These are phyloP conservation scores for Hypotaenidia okinawae DNA, from an alignment of 2,797 vertebrate species.

Conservation along the genomic window DNA sequence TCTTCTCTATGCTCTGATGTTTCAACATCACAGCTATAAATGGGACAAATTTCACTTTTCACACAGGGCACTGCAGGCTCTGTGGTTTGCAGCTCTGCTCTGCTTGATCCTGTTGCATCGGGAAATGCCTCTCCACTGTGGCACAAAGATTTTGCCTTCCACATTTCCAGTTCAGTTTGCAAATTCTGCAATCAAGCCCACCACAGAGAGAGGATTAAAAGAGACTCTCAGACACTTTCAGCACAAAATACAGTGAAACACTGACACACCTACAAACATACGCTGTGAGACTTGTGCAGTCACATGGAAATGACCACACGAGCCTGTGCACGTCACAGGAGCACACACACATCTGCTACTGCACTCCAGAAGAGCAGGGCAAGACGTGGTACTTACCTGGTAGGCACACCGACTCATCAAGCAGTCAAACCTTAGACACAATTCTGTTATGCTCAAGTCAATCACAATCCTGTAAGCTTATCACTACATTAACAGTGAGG, in stretches of 20 bases:
- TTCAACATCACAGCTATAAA: not conserved
- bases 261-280: not conserved
- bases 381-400: not conserved
- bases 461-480: not conserved
- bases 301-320: not conserved
- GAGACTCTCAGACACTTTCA: not conserved
- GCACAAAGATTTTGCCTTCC: slow-evolving; percentile 72
- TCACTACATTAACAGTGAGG: slow-evolving; percentile 12
- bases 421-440: slow-evolving; percentile 54
- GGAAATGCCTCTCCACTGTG: slow-evolving; percentile 28
- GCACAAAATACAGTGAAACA: not conserved
- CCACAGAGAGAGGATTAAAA: not conserved
- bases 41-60: not conserved
- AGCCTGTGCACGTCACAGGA: not conserved
- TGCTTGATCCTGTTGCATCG: not conserved
- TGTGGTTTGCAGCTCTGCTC: not conserved
- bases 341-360: fast-evolving
- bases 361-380: not conserved
- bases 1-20: not conserved
- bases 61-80: slow-evolving; percentile 48
- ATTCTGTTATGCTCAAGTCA: not conserved
- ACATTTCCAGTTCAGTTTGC: slow-evolving; percentile 72
- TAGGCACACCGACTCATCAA: not conserved
- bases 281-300: not conserved
- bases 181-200: slow-evolving; percentile 72